Percentiles rank a stretch among this genome's conserved stretches.
phyloP scores from a whole-genome alignment of 2,797 vertebrate genomes.

The Clarias fuscus region DNA sequence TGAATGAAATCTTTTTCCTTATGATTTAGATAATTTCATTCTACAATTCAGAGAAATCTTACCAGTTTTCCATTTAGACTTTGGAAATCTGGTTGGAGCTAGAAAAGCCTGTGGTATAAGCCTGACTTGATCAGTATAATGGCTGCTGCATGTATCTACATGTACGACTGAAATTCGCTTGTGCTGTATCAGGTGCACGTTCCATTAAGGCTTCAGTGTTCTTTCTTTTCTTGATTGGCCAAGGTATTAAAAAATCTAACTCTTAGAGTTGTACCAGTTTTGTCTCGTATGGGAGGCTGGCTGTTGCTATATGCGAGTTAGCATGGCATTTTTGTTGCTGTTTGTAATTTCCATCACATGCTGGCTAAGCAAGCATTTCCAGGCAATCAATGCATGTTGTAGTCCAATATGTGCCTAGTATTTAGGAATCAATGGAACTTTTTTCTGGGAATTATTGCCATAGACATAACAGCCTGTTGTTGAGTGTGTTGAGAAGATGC shows the following conservation, averaged over 20 bases:
- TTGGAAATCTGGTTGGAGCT: background rate
- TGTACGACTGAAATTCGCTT: conserved; percentile 9
- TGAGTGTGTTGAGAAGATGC: conserved; percentile 41
- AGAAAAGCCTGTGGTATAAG: background rate
- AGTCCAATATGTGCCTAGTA: conserved; percentile 55
- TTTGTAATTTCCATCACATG: conserved; percentile 67
- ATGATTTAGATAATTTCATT: background rate
- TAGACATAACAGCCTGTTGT: conserved; percentile 61
- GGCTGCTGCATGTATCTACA: conserved; percentile 37
- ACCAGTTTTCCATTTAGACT: background rate
- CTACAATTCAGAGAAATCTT: conserved; percentile 1
- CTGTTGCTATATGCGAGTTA: conserved; percentile 50
- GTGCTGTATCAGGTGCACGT: conserved; percentile 15
- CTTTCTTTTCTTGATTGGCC: background rate
- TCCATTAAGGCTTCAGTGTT: conserved; percentile 35
- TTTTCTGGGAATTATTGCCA: conserved; percentile 62
- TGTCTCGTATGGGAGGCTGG: conserved; percentile 18
- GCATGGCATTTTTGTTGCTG: conserved; percentile 73
- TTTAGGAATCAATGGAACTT: conserved; percentile 64
- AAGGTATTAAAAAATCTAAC: background rate
- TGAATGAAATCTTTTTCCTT: background rate
- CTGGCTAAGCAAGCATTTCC: conserved; percentile 49
- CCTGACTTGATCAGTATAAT: background rate
- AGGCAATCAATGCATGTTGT: conserved; percentile 67
- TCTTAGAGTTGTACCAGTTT: conserved; percentile 45